Base-by-base conservation (phyloP, 2,113 vertebrate species). In the Boulengeromyrus knoepffleri region DNA sequence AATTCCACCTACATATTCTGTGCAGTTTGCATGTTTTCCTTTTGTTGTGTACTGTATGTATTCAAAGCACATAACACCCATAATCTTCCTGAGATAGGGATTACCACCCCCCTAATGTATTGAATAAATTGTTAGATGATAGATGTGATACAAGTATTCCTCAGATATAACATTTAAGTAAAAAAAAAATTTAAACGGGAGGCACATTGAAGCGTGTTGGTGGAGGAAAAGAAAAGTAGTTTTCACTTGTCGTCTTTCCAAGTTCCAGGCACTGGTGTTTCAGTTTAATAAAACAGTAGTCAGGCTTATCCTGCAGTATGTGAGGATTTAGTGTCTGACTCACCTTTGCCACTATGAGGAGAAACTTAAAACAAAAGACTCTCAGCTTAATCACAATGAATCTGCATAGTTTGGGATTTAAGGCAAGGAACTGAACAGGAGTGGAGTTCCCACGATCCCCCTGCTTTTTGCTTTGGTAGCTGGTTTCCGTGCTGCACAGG, bases 321-420 rank as follows among this genome's bases (percentile, higher is more conserved):
- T 92, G 96, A 94, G 92, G 7, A 93, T 94, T 94, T 95, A 96
- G 89, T 92, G 91, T 95, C 93, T 96, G 94, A 90, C 93, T 93
- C 89, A 90, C 58, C 89, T 91, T 90, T 89, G 91, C 27, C 93
- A 95, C 95, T 93, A 96, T 62, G 90, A 92, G 90, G 89, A 93
- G 87, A 92, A 92, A 93, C 94, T 91, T 77, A 86, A 91, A 93
- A 92, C 91, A 91, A 85, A 88, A 66, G 87, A 42, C 92, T 80
- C 31, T 77, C 52, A 58, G 62, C 84, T 89, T 66, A 4, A 52
- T 88, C 87, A 92, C 92, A 56, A 62, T 90, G 45, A 52, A 83
- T 5, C 39, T 74, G 36, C 50, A 84, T 84, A 84, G n/a, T 39
- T n/a, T 9, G 49, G 50, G 88, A 77, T 53, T 52, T 52, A 47